Conservation (phyloP, 2,888 invertebrate genomes). For the Dicyrtoma fusca region DNA sequence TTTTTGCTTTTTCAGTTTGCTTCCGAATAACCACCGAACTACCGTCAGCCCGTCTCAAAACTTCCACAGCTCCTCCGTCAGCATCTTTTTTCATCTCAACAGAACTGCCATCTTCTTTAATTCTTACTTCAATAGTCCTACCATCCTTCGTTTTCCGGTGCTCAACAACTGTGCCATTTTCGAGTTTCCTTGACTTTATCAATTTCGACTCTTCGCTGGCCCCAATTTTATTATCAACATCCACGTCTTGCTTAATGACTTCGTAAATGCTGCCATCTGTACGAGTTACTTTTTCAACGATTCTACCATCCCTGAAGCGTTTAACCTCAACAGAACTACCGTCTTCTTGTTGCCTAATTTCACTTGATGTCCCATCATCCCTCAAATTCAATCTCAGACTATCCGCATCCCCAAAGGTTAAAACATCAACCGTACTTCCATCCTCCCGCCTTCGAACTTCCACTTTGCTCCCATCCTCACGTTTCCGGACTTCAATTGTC, state of each 20-base stretch:
- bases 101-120: background rate
- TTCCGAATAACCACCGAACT: background rate
- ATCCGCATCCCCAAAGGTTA: background rate
- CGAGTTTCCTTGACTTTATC: background rate
- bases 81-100: slow-evolving; percentile 3
- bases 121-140: background rate
- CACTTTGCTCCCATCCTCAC: background rate
- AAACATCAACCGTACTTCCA: background rate
- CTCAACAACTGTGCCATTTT: slow-evolving; percentile 8
- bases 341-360: slow-evolving; percentile 7
- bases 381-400: background rate
- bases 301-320: background rate
- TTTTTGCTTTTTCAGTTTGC: background rate
- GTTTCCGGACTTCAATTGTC: background rate
- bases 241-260: background rate
- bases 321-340: slow-evolving; percentile 11
- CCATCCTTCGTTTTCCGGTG: background rate
- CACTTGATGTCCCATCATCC: background rate
- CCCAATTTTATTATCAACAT: too few species aligned
- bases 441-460: background rate
- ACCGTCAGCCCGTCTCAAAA: slow-evolving; percentile 3
- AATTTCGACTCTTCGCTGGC: background rate
- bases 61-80: background rate
- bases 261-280: background rate
- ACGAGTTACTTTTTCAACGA: background rate